phyloP scores from a whole-genome alignment of 2,797 vertebrate genomes.

The Atherinosoma microstoma region DNA sequence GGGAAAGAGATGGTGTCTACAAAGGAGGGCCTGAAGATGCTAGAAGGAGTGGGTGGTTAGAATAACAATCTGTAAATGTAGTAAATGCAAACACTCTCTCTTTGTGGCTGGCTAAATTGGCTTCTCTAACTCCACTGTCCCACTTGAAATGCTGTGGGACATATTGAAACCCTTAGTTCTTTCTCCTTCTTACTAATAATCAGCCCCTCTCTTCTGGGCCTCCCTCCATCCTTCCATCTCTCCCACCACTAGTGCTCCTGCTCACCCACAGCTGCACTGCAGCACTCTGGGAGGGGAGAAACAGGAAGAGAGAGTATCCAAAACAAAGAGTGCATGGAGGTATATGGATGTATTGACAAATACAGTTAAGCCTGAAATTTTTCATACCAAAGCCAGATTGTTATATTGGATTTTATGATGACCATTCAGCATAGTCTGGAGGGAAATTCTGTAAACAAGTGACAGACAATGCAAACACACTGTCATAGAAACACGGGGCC shows the following conservation, averaged over 20 bases:
- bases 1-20: conserved; percentile 27
- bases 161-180: conserved; percentile 77
- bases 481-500: background rate
- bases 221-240: conserved; percentile 47
- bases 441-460: background rate
- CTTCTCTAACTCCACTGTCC: conserved; percentile 58
- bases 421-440: background rate
- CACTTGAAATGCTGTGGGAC: conserved; percentile 69
- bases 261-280: conserved; percentile 67
- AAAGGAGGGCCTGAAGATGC: conserved; percentile 55
- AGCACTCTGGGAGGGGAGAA: conserved; percentile 42
- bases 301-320: conserved; percentile 13
- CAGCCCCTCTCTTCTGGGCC: conserved; percentile 63
- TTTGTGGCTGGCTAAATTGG: conserved; percentile 64
- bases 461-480: background rate
- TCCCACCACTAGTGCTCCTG: conserved; percentile 36
- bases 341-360: background rate
- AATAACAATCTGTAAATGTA: conserved; percentile 74
- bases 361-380: background rate
- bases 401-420: background rate
- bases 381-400: background rate
- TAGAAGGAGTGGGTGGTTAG: conserved; percentile 66
- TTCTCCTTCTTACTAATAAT: conserved; percentile 68
- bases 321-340: conserved; percentile 9
- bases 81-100: conserved; percentile 68